Evolutionary conservation across 2,888 invertebrate species (phyloP), one percentile per base, ranked within the genome.

Genomic region (Trachelus troglodyta): DNA sequence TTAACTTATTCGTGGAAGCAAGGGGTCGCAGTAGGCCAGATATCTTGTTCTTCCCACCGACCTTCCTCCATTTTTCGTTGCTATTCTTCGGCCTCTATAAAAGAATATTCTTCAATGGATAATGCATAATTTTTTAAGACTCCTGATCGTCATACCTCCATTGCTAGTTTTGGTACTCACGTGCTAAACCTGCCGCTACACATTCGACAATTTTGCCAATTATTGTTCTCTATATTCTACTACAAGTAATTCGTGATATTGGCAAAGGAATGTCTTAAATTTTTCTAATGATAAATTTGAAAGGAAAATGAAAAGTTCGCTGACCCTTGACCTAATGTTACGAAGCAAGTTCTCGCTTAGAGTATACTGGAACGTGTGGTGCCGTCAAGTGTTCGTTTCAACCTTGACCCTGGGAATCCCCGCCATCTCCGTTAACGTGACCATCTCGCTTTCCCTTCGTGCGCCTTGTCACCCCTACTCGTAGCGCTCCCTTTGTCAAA

Each of bases 351-450:
- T 76, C 73, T 75, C 40, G 81, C 73, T 77, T 75, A 71, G 76
- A 75, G 77, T 15, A 40, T 73, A 34, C 68, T 23, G 33, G 73
- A 35, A 30, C 23, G 73, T 30, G 73, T 30, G 12, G 34, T n/a
- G 31, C 11, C 30, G 74, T 75, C 56, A 34, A 34, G 37, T 30
- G 80, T 74, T 82, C 74, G 79, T 77, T 74, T 84, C 81, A 85
- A 86, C 85, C 87, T 87, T 87, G 87, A 87, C 87, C 87, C 82
- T 79, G 77, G 56, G 56, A 56, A 56, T 56, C 23, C 23, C 56
- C 9, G 69, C 73, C 74, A 56, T 35, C 75, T 74, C 73, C 68
- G 33, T 23, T 69, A 73, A n/a, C 34, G 31, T 75, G 34, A 75
- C 15, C 35, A 69, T 56, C 15, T 69, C 68, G 37, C 23, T 76